Evolutionary conservation across 92 coral and sea anemone genomes (phyloP), one percentile per base, ranked within the genome.

Genomic region (Paragorgia papillata): DNA sequence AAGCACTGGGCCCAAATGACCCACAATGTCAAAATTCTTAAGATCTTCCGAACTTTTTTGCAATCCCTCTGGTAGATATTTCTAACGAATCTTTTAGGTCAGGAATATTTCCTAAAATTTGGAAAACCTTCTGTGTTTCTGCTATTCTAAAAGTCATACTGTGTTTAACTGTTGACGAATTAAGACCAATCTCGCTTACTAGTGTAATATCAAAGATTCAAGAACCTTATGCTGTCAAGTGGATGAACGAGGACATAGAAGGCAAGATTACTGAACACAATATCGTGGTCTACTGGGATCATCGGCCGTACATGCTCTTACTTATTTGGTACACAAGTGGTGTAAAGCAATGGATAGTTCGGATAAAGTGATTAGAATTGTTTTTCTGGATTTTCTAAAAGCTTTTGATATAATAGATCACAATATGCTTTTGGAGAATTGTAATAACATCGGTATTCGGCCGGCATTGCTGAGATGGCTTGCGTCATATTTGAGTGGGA

Each of bases 1-100:
- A 27, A 69, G 41, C 75, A 29, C 75, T 60, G 3, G 75, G 60
- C 14, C 60, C 41, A 4, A 24, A 69, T 18, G 75, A 69, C 25
- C 75, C 75, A 26, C 10, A n/a, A 46, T 48, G 7, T 69, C 3
- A 69, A 48, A 48, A 28, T 69, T 30, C 2, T 48, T 1, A 69
- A 69, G 37, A 28, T 8, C 14, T 69, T 69, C 26, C 25, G 59
- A 31, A 26, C 0, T 50, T 1, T 3, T 69, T 69, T 28, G 75
- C 75, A 28, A 50, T 69, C 15, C 75, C 60, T 21, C 19, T 69
- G 9, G 21, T 53, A 0, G 43, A 69, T 24, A 69, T 69, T 1
- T 69, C 22, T 28, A 56, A 56, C 22, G 29, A 56, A 56, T 56
- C 62, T 1, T 22, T 56, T 56, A 56, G 31, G 22, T 3, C 30